These are phyloP conservation scores for Oxytorus armatus DNA, from an alignment of 2,888 invertebrate species.

Conservation along the genomic window DNA sequence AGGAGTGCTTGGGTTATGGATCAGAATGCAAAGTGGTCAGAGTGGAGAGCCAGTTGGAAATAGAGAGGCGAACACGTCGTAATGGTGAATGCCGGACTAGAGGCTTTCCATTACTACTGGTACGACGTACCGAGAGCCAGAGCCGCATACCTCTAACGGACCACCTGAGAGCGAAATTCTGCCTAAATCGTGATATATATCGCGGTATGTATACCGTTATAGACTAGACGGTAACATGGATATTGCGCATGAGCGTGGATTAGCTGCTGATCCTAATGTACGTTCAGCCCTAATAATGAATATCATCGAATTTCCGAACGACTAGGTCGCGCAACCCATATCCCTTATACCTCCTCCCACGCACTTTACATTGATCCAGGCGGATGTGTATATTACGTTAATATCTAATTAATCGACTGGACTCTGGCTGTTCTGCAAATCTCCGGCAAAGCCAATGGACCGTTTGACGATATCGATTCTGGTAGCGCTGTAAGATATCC, in stretches of 20 bases:
- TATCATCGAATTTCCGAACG: constrained; percentile 50
- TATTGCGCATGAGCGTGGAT: constrained; percentile 67
- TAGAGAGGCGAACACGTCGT: constrained; percentile 18
- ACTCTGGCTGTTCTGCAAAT: neutral
- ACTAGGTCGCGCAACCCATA: too few species aligned
- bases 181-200: constrained; percentile 55
- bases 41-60: constrained; percentile 38
- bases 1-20: constrained; percentile 43
- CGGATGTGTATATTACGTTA: neutral
- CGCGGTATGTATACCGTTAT: neutral
- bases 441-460: neutral
- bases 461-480: neutral
- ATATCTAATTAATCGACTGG: neutral
- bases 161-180: constrained; percentile 57
- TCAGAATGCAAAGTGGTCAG: constrained; percentile 61
- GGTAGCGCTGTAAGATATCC: neutral
- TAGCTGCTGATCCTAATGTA: constrained; percentile 63
- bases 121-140: constrained; percentile 59
- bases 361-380: neutral
- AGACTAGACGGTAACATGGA: constrained; percentile 34
- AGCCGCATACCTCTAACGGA: constrained; percentile 60
- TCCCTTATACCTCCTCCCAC: constrained; percentile 1
- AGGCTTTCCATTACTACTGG: constrained; percentile 71
- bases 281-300: constrained; percentile 68
- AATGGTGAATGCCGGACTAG: constrained; percentile 46